Evolutionary conservation across 2,888 invertebrate species (phyloP), one percentile per base, ranked within the genome.

Genomic region (Eumerus sabulonum): DNA sequence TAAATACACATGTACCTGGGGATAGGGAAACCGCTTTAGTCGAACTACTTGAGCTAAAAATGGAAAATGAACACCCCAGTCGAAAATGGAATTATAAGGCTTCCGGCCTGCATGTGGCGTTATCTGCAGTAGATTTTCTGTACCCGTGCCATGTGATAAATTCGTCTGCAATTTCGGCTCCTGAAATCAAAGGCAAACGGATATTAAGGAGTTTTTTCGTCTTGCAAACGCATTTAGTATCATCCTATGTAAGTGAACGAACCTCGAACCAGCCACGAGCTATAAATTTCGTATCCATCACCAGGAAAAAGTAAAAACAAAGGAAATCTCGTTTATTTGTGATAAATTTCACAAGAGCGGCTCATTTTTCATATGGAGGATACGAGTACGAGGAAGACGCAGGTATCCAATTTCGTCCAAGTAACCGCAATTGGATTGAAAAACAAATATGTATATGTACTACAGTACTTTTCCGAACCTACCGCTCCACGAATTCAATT

Each of bases 1-100:
- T 27, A 27, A 27, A 27, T 91, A 7, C 27, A 27, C 7, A 27
- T 4, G 7, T 91, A 67, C 95, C 86, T 93, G 93, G 51, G 93
- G 93, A 87, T 93, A 95, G 57, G 92, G 90, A 85, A 92, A 94
- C 70, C 91, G 92, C 84, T 92, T 91, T 67, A 93, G 90, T 59
- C 92, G 91, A 84, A 91, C 90, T 57, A 93, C 92, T 85, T 94
- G 93, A 4, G 92, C 91, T 82, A 95, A 85, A 87, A 94, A 91
- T 87, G 87, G 93, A 90, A 84, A 94, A 90, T 84, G 91, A 88
- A 70, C 91, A 85, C 71, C 92, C 91, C 53, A 94, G 88, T 83
- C 92, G 89, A 85, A 91, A 88, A 72, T 90, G 87, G 84, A 90
- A 88, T 82, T 90, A 88, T 86, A 91, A 87, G 82, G 91, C 87